Conservation (phyloP, 2,113 vertebrate genomes). For the Paratilapia polleni region DNA sequence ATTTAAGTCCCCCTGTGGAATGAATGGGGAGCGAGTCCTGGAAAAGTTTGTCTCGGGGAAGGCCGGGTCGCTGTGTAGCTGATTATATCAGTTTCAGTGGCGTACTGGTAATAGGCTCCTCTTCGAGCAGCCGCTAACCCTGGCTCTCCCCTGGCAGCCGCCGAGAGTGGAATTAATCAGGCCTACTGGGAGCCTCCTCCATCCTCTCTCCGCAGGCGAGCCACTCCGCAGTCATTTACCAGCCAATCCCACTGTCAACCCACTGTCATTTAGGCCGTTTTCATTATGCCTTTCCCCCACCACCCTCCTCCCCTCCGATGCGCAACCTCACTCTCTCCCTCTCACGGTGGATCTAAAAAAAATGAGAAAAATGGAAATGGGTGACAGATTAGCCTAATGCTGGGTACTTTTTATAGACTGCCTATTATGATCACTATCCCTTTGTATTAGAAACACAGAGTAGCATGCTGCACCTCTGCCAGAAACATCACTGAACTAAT, state of each 20-base stretch:
- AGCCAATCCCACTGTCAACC: slow-evolving; percentile 99
- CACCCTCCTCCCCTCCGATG: background rate
- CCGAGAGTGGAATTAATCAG: slow-evolving; percentile 99
- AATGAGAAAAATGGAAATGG: slow-evolving; percentile 86
- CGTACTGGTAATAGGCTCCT: slow-evolving; percentile 97
- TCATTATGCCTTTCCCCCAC: slow-evolving; percentile 89
- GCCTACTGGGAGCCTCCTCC: slow-evolving; percentile 98
- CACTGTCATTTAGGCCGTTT: slow-evolving; percentile 99
- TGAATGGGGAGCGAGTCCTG: slow-evolving; percentile 85
- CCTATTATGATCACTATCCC: slow-evolving; percentile 78
- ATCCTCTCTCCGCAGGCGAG: slow-evolving; percentile 90
- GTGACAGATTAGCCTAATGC: slow-evolving; percentile 92
- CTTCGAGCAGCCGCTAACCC: slow-evolving; percentile 94
- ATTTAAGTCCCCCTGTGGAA: slow-evolving; percentile 89
- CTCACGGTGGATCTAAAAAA: slow-evolving; percentile 41
- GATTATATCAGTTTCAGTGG: slow-evolving; percentile 98
- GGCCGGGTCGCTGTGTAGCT: slow-evolving; percentile 87
- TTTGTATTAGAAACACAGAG: slow-evolving; percentile 80
- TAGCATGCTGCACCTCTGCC: slow-evolving; percentile 61
- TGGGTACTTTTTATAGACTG: slow-evolving; percentile 86
- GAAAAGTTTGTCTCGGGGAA: slow-evolving; percentile 91
- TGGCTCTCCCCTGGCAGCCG: slow-evolving; percentile 93
- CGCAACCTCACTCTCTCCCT: slow-evolving; percentile 55
- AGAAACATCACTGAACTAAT: slow-evolving; percentile 34
- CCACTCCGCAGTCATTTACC: slow-evolving; percentile 99